Evolutionary conservation across 2,888 invertebrate genomes (phyloP), one percentile per base, ranked within the genome.

Genomic region (Dryobota labecula): DNA sequence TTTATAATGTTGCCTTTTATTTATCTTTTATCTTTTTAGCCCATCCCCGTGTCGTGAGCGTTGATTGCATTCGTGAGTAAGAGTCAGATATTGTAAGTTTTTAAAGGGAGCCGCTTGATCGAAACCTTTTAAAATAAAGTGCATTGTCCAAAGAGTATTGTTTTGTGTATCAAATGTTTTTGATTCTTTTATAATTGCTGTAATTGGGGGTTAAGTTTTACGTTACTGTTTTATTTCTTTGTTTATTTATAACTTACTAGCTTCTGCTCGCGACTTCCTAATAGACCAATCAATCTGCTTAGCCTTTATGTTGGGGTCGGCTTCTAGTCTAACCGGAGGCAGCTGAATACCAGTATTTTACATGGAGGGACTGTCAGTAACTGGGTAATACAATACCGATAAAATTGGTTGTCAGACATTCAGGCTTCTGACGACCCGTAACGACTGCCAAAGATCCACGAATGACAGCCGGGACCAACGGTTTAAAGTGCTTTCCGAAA

Each of bases 51-150:
- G 88, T 90, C 92, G 90, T 91, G 90, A 87, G 73, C 87, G 86
- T 86, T 94, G 94, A 94, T 94, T 94, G 94, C 90, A 85, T 94
- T 93, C 94, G 94, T 94, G 94, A 92, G 93, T 87, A 84, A 87
- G 84, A 79, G 76, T 79, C 82, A 90, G 93, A 94, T 94, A 93
- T 92, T 92, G 91, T 92, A 91, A 90, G 90, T 92, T 93, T 73
- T 92, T 88, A 89, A 92, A 88, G 72, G 72, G 62, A 51, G 88
- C 93, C 93, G 93, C 92, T 83, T 91, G 90, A 93, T 91, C 88
- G 91, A 93, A 90, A 89, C 90, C 91, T 93, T 92, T 93, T 92
- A 91, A 89, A 78, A 83, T 75, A 77, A 80, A 66, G 73, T 73
- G 70, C 80, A 78, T 83, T 76, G 82, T 82, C 64, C 64, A 61